Base-by-base conservation (phyloP, 1,140 invertebrate species). In the Thaumetopoea pityocampa region DNA sequence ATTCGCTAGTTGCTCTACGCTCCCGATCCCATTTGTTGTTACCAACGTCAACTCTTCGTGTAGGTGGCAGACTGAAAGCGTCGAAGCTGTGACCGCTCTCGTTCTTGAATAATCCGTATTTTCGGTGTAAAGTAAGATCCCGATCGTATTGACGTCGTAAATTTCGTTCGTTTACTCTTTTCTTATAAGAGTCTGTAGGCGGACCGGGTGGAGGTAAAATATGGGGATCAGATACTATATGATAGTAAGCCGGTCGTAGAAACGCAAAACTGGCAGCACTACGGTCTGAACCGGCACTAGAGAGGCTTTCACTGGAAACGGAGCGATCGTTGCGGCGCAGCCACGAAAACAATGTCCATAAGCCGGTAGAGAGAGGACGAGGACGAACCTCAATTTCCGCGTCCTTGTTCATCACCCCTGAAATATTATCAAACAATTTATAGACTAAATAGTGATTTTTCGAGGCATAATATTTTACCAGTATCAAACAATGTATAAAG, bases 181-280 rank as follows among this genome's bases (percentile, higher is more conserved):
- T 88, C 26, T 87, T 85, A 58, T 90, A 89, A 0, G 89, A 88
- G 43, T 89, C 87, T 2, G 89, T 88, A 27, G 88, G 85, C 1
- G 89, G 87, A 6, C 78, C 82, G 2, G 67, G 61, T 9, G 80
- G 57, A 38, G 89, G 73, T 63, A 87, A 60, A 45, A 77, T 38
- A 57, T 86, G 48, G 30, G 78, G 54, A 40, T 61, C 51, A 10
- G 58, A 54, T 20, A 60, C 51, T 23, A 74, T 77, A 53, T 61
- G 73, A 63, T 88, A 85, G 15, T 74, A 65, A 10, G 72, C 66
- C 2, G 89, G 87, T n/a, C 85, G 67, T 30, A 91, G 67, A 61
- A 91, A 93, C 4, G 91, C 88, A 66, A 94, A 93, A 55, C 91
- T 92, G 4, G 86, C 88, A 0, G 89, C 90, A 0, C 91, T 92